These are phyloP conservation scores for Brachyptera putata DNA, from an alignment of 2,888 invertebrate species.

Conservation along the genomic window DNA sequence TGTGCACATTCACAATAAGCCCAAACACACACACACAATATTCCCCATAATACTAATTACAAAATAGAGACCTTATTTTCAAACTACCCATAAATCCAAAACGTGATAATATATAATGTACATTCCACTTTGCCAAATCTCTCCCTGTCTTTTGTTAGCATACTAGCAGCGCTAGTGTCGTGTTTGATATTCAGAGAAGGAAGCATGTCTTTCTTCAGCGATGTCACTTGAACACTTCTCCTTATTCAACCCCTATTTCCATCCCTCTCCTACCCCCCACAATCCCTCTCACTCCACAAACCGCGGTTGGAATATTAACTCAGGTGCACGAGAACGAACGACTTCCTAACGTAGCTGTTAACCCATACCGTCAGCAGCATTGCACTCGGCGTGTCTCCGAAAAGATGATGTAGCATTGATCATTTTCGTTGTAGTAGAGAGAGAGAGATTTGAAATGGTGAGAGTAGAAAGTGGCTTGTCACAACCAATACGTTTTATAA, in stretches of 20 bases:
- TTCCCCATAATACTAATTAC: too few relatives aligned
- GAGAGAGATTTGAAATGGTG: not conserved
- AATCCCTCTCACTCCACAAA: not conserved
- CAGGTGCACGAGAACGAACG: not conserved
- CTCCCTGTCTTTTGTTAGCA: not conserved
- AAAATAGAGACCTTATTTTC: too few relatives aligned
- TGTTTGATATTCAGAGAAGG: not conserved
- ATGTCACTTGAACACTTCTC: constrained; percentile 13
- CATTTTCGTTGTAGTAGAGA: not conserved
- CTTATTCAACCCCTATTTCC: constrained; percentile 2
- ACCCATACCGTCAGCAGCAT: not conserved
- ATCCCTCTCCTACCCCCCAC: too few relatives aligned
- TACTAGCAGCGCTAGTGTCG: not conserved
- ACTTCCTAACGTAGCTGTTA: not conserved
- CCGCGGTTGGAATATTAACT: constrained; percentile 9
- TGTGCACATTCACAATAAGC: too few relatives aligned
- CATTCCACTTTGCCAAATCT: not conserved
- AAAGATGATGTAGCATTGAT: constrained; percentile 4
- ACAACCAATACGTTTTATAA: too few relatives aligned
- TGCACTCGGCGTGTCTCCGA: not conserved
- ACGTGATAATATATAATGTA: not conserved
- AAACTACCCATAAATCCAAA: constrained; percentile 1
- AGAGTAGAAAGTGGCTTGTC: not conserved
- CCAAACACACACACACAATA: too few relatives aligned
- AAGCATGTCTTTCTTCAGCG: constrained; percentile 7